Conservation (phyloP, 2,797 vertebrate species). For the Acanthopagrus latus region DNA sequence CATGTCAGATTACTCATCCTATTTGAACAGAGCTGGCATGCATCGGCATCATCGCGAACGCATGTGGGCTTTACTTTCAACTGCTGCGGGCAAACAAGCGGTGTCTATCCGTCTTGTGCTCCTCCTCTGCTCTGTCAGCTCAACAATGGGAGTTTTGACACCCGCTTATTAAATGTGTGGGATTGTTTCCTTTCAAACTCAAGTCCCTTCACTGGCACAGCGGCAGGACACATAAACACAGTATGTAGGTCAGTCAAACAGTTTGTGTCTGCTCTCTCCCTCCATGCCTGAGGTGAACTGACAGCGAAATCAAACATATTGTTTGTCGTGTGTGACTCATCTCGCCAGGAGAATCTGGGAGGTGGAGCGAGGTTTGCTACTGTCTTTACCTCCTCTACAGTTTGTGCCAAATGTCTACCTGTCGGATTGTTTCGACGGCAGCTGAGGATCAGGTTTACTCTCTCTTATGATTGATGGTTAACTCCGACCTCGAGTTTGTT, state of each 20-base stretch:
- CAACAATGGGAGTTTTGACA: constrained; percentile 57
- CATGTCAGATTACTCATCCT: constrained; percentile 45
- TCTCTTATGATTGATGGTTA: constrained; percentile 22
- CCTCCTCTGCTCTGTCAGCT: constrained; percentile 61
- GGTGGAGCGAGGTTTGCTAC: constrained; percentile 34
- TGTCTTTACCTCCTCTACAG: background rate
- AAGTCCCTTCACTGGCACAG: constrained; percentile 49
- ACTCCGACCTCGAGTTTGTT: constrained; percentile 48
- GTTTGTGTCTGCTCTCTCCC: constrained; percentile 70
- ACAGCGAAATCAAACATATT: constrained; percentile 77
- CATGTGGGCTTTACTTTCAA: constrained; percentile 56
- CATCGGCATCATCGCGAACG: constrained; percentile 1
- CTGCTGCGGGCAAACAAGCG: constrained; percentile 52
- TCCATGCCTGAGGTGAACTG: constrained; percentile 68
- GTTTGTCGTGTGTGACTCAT: constrained; percentile 79
- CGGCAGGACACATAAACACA: constrained; percentile 70
- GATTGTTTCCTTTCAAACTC: constrained; percentile 74
- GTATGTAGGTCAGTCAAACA: constrained; percentile 82
- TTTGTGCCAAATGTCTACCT: constrained; percentile 23
- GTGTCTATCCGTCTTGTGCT: constrained; percentile 35
- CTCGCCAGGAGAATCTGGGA: constrained; percentile 68
- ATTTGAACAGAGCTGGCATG: constrained; percentile 15
- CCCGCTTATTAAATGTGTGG: constrained; percentile 67
- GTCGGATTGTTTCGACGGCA: constrained; percentile 31
- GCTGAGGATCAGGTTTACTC: constrained; percentile 41